Evolutionary conservation across 2,113 vertebrate species (phyloP), one percentile per base, ranked within the genome.

Genomic region (Myrmophylax atrothorax): DNA sequence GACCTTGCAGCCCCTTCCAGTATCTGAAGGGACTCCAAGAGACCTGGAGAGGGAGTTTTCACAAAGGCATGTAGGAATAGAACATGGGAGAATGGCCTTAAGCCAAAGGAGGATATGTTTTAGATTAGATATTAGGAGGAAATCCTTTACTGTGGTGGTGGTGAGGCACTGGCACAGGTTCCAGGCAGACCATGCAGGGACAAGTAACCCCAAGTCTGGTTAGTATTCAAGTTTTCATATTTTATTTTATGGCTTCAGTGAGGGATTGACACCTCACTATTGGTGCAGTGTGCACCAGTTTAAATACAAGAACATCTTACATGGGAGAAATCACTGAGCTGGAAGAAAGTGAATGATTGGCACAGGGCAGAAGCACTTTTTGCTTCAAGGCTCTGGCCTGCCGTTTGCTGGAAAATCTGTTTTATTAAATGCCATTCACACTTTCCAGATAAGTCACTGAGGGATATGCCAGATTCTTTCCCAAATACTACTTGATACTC

Each of bases 381-480:
- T 97, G 88, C 94, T 97, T 97, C 96, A 92, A 96, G 96, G 91
- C 96, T 93, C 94, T 72, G 83, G 87, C 85, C 91, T 95, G 86
- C 91, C 70, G n/a, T 90, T 96, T 93, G 83, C 70, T 89, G 42
- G 74, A 93, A 97, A 94, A 93, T 92, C 95, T 97, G 91, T 96
- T 97, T 96, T 97, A 97, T 95, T 97, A 97, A 97, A 97, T 94
- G 97, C 94, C 95, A 97, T 93, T 97, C 96, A 95, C 80, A 89
- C 73, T 96, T 93, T 46, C 87, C 67, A 87, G 92, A 96, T 94
- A 96, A 96, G 90, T 83, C 93, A 94, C 92, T 58, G 69, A 96
- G 94, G 95, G 90, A 95, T 90, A 90, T 67, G 86, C 90, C 92
- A 93, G 93, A 78, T 90, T 96, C 91, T 47, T 87, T 84, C 92